A percentile compares a stretch with the other conserved stretches of the same genome.
These are phyloP conservation scores for Diadegma fenestrale DNA, from an alignment of 2,888 invertebrate species.

Conservation along the genomic window DNA sequence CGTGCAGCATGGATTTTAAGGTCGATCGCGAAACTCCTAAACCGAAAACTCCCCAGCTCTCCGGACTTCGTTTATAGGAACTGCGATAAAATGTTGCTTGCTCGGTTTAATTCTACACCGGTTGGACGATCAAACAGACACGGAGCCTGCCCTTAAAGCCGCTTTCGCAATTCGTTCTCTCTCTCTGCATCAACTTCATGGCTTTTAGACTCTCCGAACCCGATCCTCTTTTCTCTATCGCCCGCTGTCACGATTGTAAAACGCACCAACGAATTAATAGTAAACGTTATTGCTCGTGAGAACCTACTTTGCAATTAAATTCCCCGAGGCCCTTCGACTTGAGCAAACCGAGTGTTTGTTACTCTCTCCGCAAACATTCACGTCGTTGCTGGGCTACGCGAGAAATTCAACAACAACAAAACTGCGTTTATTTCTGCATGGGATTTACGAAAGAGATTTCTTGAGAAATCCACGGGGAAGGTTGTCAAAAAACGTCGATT, in stretches of 20 bases:
- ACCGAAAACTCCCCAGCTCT: conserved; percentile 72
- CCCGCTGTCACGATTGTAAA: conserved; percentile 55
- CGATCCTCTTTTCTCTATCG: conserved; percentile 10
- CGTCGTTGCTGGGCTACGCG: not conserved
- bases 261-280: conserved; percentile 44
- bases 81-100: conserved; percentile 71
- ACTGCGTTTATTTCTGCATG: too few relatives aligned
- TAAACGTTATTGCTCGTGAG: conserved; percentile 36
- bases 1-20: conserved; percentile 72
- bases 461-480: too few relatives aligned
- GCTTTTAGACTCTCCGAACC: conserved; percentile 16
- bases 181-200: conserved; percentile 21
- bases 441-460: too few relatives aligned
- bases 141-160: conserved; percentile 67
- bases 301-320: conserved; percentile 55
- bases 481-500: too few relatives aligned
- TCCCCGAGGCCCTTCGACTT: conserved; percentile 9
- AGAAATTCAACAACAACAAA: not conserved
- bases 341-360: conserved; percentile 12
- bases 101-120: conserved; percentile 65
- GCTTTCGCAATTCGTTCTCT: conserved; percentile 41
- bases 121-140: conserved; percentile 24
- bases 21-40: conserved; percentile 76
- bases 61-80: conserved; percentile 41
- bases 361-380: not conserved